Evolutionary conservation across 2,797 vertebrate species (phyloP).

Genomic region (Lepus oiostolus): DNA sequence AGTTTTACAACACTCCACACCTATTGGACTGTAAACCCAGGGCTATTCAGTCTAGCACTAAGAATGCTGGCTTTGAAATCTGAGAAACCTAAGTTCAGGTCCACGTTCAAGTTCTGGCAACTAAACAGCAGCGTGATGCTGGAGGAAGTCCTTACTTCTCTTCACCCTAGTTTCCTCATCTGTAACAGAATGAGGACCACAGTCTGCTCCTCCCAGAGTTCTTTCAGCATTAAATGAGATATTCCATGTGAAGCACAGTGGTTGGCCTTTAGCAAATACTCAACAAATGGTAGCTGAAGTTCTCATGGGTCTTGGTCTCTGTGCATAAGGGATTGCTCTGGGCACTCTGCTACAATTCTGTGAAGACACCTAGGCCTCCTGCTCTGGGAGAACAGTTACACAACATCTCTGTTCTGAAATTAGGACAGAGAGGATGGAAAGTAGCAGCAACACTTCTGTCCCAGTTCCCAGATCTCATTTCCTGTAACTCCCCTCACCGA

Average conservation of each 20-base stretch:
- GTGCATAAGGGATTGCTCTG: not conserved
- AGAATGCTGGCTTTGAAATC: constrained; percentile 53
- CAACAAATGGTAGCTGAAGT: not conserved
- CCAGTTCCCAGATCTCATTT: not conserved
- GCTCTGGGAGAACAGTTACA: not conserved
- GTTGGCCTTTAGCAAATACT: not conserved
- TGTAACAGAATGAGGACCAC: not conserved
- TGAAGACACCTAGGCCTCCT: not conserved
- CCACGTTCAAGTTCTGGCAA: constrained; percentile 10
- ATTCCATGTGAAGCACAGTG: not conserved
- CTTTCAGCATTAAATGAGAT: not conserved
- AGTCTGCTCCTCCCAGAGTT: not conserved
- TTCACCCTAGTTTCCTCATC: not conserved
- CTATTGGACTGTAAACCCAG: not conserved
- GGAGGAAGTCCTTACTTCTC: not conserved
- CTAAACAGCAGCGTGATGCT: not conserved
- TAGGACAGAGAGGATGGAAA: not conserved
- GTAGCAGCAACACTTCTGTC: not conserved
- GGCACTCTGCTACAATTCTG: not conserved
- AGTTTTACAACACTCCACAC: not conserved
- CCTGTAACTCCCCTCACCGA: not conserved
- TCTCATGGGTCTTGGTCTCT: not conserved
- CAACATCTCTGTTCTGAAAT: not conserved
- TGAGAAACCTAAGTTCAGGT: constrained; percentile 27
- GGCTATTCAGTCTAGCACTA: not conserved